phyloP scores from a whole-genome alignment of 2,888 invertebrate genomes.

The Hemaris fuciformis region DNA sequence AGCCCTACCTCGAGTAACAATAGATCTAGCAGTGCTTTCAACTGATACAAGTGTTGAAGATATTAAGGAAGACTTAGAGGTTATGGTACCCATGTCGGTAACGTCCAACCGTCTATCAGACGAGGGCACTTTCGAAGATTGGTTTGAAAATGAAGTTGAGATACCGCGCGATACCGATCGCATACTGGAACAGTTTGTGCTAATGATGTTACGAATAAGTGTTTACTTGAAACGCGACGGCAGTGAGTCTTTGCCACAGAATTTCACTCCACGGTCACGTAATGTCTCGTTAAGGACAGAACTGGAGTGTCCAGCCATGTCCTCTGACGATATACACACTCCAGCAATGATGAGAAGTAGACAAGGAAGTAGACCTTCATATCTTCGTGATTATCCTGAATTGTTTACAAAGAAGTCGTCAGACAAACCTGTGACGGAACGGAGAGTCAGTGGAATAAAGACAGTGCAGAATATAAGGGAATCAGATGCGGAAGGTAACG shows the following conservation, averaged over 20 bases:
- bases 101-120: slow-evolving; percentile 47
- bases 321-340: slow-evolving; percentile 39
- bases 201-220: slow-evolving; percentile 65
- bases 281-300: slow-evolving; percentile 23
- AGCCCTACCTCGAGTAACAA: slow-evolving; percentile 18
- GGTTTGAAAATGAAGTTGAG: slow-evolving; percentile 57
- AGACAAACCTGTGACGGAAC: slow-evolving; percentile 23
- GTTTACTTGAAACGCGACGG: slow-evolving; percentile 50
- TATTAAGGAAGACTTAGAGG: slow-evolving; percentile 30
- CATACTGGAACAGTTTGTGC: slow-evolving; percentile 67
- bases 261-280: slow-evolving; percentile 28
- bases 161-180: slow-evolving; percentile 67
- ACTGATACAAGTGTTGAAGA: slow-evolving; percentile 39
- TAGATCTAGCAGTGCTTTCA: slow-evolving; percentile 28
- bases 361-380: slow-evolving; percentile 55
- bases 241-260: slow-evolving; percentile 29
- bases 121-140: slow-evolving; percentile 58
- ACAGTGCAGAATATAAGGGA: neutral
- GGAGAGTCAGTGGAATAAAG: neutral
- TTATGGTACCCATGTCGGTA: slow-evolving; percentile 32
- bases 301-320: slow-evolving; percentile 34
- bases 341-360: slow-evolving; percentile 54
- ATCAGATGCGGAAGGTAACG: neutral
- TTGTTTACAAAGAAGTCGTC: slow-evolving; percentile 64
- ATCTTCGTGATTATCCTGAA: slow-evolving; percentile 66